A percentile compares a stretch with the other conserved stretches of the same genome.
These are phyloP conservation scores for Gortyna flavago DNA, from an alignment of 2,888 invertebrate genomes.

Conservation along the genomic window DNA sequence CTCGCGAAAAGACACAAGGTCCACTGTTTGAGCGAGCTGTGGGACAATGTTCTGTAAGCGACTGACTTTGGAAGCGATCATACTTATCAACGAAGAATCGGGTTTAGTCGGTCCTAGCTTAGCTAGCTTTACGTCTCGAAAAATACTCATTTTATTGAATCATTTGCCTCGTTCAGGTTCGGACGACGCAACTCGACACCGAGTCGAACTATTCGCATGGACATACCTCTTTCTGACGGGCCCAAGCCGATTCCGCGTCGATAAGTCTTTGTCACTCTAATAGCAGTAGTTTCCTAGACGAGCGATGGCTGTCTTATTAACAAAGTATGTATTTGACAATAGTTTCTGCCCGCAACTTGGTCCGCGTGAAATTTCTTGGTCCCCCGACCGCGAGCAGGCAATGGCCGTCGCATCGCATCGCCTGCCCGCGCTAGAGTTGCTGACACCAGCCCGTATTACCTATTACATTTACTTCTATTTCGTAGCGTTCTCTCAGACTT, in stretches of 20 bases:
- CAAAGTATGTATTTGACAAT: no score
- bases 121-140: not conserved
- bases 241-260: not conserved
- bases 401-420: no score
- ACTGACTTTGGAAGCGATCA: not conserved
- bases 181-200: not conserved
- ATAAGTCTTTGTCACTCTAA: not conserved
- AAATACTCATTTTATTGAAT: not conserved
- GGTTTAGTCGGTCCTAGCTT: no score
- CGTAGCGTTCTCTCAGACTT: no score
- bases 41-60: constrained; percentile 86
- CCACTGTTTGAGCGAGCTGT: constrained; percentile 95
- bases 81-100: not conserved
- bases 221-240: not conserved
- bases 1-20: constrained; percentile 96
- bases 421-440: no score
- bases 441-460: no score
- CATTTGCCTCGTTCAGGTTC: not conserved
- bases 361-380: no score
- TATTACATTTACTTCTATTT: no score
- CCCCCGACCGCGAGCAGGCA: no score
- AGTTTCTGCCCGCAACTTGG: no score
- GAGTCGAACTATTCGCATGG: not conserved
- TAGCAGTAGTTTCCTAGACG: not conserved
- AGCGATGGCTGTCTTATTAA: no score